Conservation (phyloP, 2,888 invertebrate species). For the Diaperis boleti region DNA sequence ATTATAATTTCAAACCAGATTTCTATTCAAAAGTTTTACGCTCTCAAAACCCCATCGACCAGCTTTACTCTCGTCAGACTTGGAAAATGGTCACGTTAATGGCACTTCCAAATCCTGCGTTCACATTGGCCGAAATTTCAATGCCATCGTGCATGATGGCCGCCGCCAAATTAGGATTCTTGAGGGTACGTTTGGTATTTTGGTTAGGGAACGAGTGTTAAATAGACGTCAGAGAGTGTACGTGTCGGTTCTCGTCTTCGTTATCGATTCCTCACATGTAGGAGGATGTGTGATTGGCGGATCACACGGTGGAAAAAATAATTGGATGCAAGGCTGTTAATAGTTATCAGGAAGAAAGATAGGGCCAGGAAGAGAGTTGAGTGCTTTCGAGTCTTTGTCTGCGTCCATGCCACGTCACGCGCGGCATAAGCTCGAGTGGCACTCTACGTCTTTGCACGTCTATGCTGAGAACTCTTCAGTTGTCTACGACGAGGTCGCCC, state of each 20-base stretch:
- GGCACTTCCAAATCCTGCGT: too few species aligned
- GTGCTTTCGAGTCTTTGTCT: conserved; percentile 57
- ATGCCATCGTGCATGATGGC: conserved; percentile 13
- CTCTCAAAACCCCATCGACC: too few species aligned
- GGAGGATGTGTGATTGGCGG: conserved; percentile 16
- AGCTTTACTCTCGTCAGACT: too few species aligned
- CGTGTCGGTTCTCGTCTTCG: conserved; percentile 27
- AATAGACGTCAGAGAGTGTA: conserved; percentile 22
- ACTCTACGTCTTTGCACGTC: conserved; percentile 57
- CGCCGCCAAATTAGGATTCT: conserved; percentile 22
- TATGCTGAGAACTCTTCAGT: conserved; percentile 55
- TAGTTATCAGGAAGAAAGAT: conserved; percentile 51
- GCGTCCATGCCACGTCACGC: conserved; percentile 61
- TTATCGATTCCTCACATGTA: conserved; percentile 24
- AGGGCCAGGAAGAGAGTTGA: conserved; percentile 44
- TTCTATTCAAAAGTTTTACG: too few species aligned
- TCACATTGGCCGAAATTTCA: background rate
- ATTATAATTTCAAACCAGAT: too few species aligned
- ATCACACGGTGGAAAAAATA: conserved; percentile 47
- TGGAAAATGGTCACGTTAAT: too few species aligned
- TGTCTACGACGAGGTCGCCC: conserved; percentile 57
- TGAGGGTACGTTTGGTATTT: conserved; percentile 23
- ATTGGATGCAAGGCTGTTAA: conserved; percentile 53
- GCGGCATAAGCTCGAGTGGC: conserved; percentile 58
- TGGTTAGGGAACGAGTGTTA: conserved; percentile 21